Base-by-base conservation (phyloP, 2,888 invertebrate species). In the Monoplex corrugatus region DNA sequence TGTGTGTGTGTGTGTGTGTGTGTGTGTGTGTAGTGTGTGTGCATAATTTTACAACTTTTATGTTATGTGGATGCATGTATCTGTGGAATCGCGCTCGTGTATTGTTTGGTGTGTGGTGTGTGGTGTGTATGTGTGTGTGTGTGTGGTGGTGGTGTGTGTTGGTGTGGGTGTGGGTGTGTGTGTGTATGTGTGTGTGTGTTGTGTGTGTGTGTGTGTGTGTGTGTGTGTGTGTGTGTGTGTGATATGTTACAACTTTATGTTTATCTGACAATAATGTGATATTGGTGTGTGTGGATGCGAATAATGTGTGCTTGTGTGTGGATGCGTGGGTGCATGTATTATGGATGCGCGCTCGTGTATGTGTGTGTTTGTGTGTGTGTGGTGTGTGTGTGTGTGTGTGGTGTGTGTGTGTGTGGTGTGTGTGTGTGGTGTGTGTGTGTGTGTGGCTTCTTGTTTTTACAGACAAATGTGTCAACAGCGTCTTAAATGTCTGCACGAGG, bases 401-500 rank as follows among this genome's bases (percentile, higher is more conserved):
- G 16, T 85, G 57, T 83, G 83, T 83, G 45, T 83, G 45, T 83
- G 45, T 68, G 72, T 68, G 72, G 32, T 44, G 44, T 86, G 35
- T 86, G 75, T 44, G 44, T 94, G 93, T 89, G 86, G 91, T 72
- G 57, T 68, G 82, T 6, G 83, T 87, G 43, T 85, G 28, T 91
- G 91, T 68, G 82, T 83, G 2, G 45, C 68, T 3, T 89, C 87
- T 45, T 85, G 84, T 5, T 6, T n/a, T 23, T 57, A 80, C n/a
- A n/a, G n/a, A n/a, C n/a, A n/a, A n/a, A 57, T 82, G 63, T n/a
- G n/a, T n/a, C n/a, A n/a, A n/a, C n/a, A n/a, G n/a, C 38, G 44
- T 0, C 90, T 90, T 28, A 84, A 89, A 13, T 95, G 95, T 89
- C 91, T 91, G 43, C 90, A 95, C 87, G 95, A 95, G 32, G 95